Percentiles rank a stretch among this genome's conserved stretches.
Conservation (phyloP, 2,797 vertebrate genomes). For the Leptatherina wallacei region DNA sequence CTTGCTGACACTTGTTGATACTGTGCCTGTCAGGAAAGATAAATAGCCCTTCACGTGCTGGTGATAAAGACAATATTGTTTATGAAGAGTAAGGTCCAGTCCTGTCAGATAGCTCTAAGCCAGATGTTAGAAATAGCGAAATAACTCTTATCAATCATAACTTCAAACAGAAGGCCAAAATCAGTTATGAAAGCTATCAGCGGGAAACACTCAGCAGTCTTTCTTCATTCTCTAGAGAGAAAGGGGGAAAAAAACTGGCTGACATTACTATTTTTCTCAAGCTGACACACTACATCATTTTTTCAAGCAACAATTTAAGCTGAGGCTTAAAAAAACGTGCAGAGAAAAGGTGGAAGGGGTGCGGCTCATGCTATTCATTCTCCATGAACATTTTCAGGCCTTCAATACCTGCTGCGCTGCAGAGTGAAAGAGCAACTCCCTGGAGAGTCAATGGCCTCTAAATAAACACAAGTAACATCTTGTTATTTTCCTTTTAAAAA, state of each 20-base stretch:
- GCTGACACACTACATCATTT: conserved; percentile 49
- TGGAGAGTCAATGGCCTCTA: conserved; percentile 8
- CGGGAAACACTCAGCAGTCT: conserved; percentile 39
- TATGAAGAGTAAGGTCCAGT: not conserved
- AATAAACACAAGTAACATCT: not conserved
- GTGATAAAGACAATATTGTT: not conserved
- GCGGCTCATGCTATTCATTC: conserved; percentile 62
- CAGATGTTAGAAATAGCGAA: conserved; percentile 44
- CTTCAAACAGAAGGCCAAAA: conserved; percentile 21
- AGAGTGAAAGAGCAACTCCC: conserved; percentile 58
- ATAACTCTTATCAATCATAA: conserved; percentile 20
- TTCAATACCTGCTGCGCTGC: conserved; percentile 60
- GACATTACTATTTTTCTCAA: conserved; percentile 55
- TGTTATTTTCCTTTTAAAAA: not conserved
- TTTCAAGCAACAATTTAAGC: conserved; percentile 49
- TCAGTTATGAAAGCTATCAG: conserved; percentile 40
- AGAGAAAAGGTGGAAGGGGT: conserved; percentile 78
- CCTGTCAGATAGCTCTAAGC: conserved; percentile 19
- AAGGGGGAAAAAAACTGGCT: conserved; percentile 7
- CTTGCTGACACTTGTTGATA: not conserved
- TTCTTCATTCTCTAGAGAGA: conserved; percentile 13
- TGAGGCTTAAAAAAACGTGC: conserved; percentile 49
- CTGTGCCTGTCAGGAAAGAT: conserved; percentile 8
- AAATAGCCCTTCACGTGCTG: conserved; percentile 7
- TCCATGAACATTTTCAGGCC: conserved; percentile 57